Evolutionary conservation across 2,888 invertebrate genomes (phyloP), one percentile per base, ranked within the genome.

Genomic region (Gonocerus acuteangulatus): DNA sequence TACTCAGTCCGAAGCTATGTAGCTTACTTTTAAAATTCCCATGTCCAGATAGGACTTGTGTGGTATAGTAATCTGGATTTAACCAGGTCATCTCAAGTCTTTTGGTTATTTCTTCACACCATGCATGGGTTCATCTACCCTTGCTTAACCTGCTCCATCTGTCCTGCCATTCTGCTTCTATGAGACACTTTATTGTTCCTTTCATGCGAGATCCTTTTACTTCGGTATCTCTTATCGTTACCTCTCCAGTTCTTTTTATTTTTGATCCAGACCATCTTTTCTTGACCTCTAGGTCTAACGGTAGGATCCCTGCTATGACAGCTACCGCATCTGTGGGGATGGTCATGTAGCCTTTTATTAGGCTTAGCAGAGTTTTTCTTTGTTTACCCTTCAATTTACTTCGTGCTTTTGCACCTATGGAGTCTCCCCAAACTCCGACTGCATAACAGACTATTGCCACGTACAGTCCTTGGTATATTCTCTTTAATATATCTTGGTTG

Each of bases 321-420:
- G 6, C 7, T 11, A 32, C 6, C 11, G 58, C 54, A 36, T 54
- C 34, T 13, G 39, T 54, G 2, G 42, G 21, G 6, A 6, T 21
- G 36, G 54, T 54, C 15, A 36, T 4, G 39, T 54, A 54, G 19
- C 39, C 54, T 15, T 21, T 54, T n/a, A 22, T 21, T 22, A 54
- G n/a, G 1, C 13, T 15, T 18, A 54, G 2, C 21, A 54, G 54
- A 3, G 39, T 22, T 6, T 15, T 15, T 13, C 27, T 27, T 2
- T 56, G 16, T 15, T 22, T 42, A 19, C 39, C 21, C 2, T 21
- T 15, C 16, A n/a, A 18, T 9, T 18, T 11, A 1, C 1, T 15
- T 11, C 1, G 4, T 36, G 6, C 48, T 44, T 2, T n/a, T 22
- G 7, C 36, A 11, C 1, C 34, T 32, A 6, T 6, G 6, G 6